Conservation (phyloP, 2,797 vertebrate species). For the Sebastes reedi region DNA sequence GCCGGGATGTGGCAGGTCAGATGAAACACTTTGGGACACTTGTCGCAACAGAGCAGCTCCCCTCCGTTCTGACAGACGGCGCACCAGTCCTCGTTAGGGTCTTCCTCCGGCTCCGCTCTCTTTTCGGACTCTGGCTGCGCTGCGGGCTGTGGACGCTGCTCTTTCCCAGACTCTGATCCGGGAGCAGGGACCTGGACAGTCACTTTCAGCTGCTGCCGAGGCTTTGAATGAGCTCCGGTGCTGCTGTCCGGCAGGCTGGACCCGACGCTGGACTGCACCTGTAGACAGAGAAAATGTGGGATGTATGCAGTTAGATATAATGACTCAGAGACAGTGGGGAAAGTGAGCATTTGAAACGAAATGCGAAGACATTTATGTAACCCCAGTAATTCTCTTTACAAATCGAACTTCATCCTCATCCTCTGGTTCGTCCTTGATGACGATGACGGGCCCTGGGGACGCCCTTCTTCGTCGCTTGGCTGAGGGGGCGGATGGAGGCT, state of each 20-base stretch:
- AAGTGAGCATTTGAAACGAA: neutral
- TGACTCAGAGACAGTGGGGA: neutral
- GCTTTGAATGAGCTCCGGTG: constrained; percentile 78
- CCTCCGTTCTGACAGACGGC: constrained; percentile 98
- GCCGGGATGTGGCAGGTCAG: constrained; percentile 94
- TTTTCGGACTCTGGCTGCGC: constrained; percentile 55
- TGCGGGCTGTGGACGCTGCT: constrained; percentile 26
- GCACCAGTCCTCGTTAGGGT: constrained; percentile 97
- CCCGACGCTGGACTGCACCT: constrained; percentile 81
- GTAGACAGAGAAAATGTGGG: neutral
- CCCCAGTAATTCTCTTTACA: constrained; percentile 64
- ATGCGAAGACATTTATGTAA: neutral
- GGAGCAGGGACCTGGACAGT: neutral
- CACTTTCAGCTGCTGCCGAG: constrained; percentile 60
- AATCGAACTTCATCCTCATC: constrained; percentile 85
- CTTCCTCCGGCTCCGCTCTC: constrained; percentile 76
- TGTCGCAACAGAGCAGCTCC: constrained; percentile 95
- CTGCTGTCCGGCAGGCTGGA: constrained; percentile 86
- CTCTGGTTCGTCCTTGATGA: constrained; percentile 87
- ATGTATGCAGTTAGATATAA: neutral
- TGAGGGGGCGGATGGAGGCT: constrained; percentile 62
- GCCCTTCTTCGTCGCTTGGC: constrained; percentile 76
- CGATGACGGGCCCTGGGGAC: constrained; percentile 83
- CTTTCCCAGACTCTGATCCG: constrained; percentile 11
- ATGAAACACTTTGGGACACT: constrained; percentile 97